Base-by-base conservation (phyloP, 2,113 vertebrate species). In the Pluvianellus socialis region DNA sequence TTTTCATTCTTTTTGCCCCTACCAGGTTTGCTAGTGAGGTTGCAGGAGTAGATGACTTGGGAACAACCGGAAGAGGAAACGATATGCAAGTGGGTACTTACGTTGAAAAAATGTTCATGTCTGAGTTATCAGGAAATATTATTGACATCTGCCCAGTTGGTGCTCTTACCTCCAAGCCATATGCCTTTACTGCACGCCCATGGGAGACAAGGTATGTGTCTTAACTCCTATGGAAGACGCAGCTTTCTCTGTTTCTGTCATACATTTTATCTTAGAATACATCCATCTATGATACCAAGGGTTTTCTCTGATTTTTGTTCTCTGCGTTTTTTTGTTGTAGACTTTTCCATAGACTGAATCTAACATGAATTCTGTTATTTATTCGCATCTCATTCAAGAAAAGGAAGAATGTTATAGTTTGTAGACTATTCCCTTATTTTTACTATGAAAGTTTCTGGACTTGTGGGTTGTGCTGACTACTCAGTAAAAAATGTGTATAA, bases 71-170 rank as follows among this genome's bases (percentile, higher is more conserved):
- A 85, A 98, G 99, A 98, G 99, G 99, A 90, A 99, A 99, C 22
- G 98, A 99, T 71, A 98, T 99, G 98, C 99, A 99, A 98, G 99
- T 99, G 79, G 99, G 99, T 56, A 99, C 99, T 19, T 99, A 99
- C 0, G 98, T 99, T 89, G 99, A 99, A 97, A 99, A 99, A 97
- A 99, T 99, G 99, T 99, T 99, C 95, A 99, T 99, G 99, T 99
- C 99, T 1, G 99, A 99, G 95, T 92, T 99, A 71, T 99, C 99
- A 22, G 99, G 99, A 23, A 99, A 99, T 77, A 92, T 99, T 38
- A 99, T 99, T 85, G 99, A 99, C 35, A 98, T 99, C 86, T 99
- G 99, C 91, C 99, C 99, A 38, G 99, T 99, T 8, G 99, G 99
- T 79, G 99, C 99, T 20, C 98, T 99, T 85, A 99, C 99, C 5